Percentiles rank a stretch among this genome's conserved stretches.
These are phyloP conservation scores for Saguinus imperator DNA, from an alignment of 2,113 vertebrate species.

Conservation along the genomic window DNA sequence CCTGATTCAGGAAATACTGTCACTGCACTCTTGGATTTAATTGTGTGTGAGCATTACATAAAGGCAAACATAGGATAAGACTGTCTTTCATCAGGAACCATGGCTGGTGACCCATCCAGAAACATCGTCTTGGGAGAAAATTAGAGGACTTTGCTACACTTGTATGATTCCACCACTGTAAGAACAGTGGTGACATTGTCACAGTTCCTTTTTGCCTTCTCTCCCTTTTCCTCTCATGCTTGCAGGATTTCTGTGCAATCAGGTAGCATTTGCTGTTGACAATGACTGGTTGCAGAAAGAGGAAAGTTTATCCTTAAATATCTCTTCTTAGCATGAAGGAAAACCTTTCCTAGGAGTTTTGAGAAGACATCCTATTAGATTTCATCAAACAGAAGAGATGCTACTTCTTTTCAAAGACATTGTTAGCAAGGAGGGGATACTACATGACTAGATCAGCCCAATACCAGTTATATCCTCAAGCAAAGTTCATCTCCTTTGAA, in stretches of 20 bases:
- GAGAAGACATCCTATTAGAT: not conserved
- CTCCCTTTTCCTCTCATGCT: not conserved
- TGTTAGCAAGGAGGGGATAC: not conserved
- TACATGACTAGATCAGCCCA: not conserved
- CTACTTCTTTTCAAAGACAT: not conserved
- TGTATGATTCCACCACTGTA: not conserved
- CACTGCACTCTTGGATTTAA: not conserved
- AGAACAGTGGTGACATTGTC: too few species aligned
- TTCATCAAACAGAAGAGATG: not conserved
- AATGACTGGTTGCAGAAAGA: not conserved
- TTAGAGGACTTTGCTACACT: not conserved
- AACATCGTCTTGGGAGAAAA: not conserved
- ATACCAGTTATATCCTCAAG: not conserved
- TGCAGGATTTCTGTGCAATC: not conserved
- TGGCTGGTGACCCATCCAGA: not conserved
- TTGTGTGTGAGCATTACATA: not conserved
- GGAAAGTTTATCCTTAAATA: not conserved
- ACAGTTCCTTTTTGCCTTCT: rapidly evolving
- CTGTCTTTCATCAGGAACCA: not conserved
- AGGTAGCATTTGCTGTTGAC: not conserved
- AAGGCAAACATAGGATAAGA: not conserved
- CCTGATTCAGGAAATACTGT: not conserved
- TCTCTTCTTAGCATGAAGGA: not conserved
- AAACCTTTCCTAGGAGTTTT: not conserved
- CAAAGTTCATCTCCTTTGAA: not conserved